Evolutionary conservation across 2,797 vertebrate species (phyloP), one percentile per base, ranked within the genome.

Genomic region (Gobio occitaniae): DNA sequence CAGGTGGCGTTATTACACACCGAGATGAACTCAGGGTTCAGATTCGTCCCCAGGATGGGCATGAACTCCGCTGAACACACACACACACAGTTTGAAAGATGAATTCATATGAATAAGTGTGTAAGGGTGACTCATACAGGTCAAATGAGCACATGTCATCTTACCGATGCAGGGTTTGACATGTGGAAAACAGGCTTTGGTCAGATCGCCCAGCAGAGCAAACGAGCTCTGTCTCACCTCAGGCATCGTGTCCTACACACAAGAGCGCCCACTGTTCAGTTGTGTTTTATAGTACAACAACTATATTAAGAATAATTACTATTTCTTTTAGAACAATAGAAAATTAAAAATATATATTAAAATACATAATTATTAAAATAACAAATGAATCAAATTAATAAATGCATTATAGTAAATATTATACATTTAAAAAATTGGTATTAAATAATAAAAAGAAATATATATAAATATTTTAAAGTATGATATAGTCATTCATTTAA

Each of bases 1-100:
- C 97, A 98, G 70, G 97, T 98, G 0, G 97, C 97, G 3, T 98
- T 98, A 92, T 98, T 98, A 92, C 97, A 98, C 13, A 98, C 97
- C 0, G 97, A 98, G 92, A 98, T 98, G 89, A 98, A 98, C 90
- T 98, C 97, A 0, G 97, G 97, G 92, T 98, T 98, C 87, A 98
- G 93, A 92, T 98, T 98, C 83, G 97, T 97, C 83, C 97, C 97
- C 11, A 98, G 93, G 89, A 98, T 98, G 1, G 97, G 97, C 97
- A 98, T 98, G 89, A 98, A 98, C 87, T 98, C 97, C 1, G 97
- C 97, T 98, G 65, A 7, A 78, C 47, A 69, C 17, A 79, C 16
- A 84, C 56, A 83, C 32, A 84, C 56, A 83, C 32, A 21, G 32
- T 36, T 48, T 48, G 48, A 50, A 9, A 16, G 19, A 8, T 16